Evolutionary conservation across 1,140 invertebrate species (phyloP), one percentile per base, ranked within the genome.

Genomic region (Nomia melanderi): DNA sequence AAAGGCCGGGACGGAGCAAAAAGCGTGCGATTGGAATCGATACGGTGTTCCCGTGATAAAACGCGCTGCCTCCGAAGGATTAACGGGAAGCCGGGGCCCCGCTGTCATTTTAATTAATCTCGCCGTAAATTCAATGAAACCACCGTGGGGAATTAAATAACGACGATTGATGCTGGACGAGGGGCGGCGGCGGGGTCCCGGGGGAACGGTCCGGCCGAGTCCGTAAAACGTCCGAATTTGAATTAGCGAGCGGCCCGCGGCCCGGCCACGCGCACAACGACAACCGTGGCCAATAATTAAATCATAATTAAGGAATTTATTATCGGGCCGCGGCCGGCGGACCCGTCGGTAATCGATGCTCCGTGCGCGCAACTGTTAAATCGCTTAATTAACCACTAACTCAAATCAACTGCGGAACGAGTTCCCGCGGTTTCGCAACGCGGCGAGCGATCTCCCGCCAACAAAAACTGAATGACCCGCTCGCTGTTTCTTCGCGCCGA

Each of bases 301-400:
- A 74, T 66, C 50, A 65, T 74, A 74, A 66, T 74, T 65, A 65
- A 54, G 44, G 44, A 54, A 65, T 65, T 73, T 36, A 64, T 64
- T 73, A 4, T 33, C 41, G 17, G 5, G 0, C 20, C 6, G 3
- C 1, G 2, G 2, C 17, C 3, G 17, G 5, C 17, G 20, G 17
- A 20, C 44, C 9, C 31, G 59, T 17, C 5, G 8, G 31, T 14
- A 56, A 65, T 41, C 50, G 31, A 65, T 25, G 44, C 44, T 33
- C 12, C 8, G 2, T 11, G 39, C 36, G n/a, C 6, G 44, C 47
- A 41, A 65, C 20, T 17, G 71, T 56, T 65, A 41, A 56, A 65
- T 64, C 50, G 39, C 62, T 74, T 66, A 66, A 65, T 74, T 64
- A 74, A 74, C 23, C 71, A 23, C 53, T 64, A 64, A 74, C 36